Evolutionary conservation across 2,113 vertebrate genomes (phyloP).

Genomic region (Natator depressus): DNA sequence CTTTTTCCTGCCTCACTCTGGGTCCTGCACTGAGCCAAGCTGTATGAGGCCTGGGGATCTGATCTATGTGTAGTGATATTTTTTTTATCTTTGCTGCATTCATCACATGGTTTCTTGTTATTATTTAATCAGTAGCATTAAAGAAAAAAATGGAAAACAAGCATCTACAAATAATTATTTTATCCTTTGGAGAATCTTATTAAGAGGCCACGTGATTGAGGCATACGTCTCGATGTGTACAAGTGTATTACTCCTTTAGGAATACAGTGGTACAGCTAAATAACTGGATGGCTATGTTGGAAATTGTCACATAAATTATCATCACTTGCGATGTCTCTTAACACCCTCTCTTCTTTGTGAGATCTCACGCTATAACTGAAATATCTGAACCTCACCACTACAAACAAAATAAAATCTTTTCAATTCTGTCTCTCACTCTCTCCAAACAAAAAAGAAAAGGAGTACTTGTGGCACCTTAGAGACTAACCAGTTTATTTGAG

Average conservation of each 20-base stretch:
- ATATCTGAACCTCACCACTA: not conserved
- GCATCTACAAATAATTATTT: not conserved
- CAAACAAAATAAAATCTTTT: not conserved
- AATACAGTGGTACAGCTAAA: not conserved
- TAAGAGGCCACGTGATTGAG: not conserved
- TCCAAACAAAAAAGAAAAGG: not conserved
- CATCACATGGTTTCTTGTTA: not conserved
- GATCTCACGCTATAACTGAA: not conserved
- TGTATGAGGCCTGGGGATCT: not conserved
- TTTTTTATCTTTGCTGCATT: not conserved
- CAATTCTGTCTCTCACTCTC: not conserved
- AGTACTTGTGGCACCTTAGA: too few species aligned
- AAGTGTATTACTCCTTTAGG: not conserved
- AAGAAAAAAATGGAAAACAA: not conserved
- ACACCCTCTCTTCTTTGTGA: not conserved
- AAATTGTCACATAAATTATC: not conserved
- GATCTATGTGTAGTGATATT: not conserved
- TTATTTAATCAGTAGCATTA: not conserved
- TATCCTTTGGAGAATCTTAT: too few species aligned
- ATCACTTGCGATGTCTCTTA: not conserved
- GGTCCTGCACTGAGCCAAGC: not conserved
- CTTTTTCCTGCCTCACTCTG: not conserved
- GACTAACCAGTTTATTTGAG: too few species aligned
- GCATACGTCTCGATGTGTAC: not conserved
- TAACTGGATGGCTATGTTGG: not conserved